Evolutionary conservation across 2,888 invertebrate genomes (phyloP), one percentile per base, ranked within the genome.

Genomic region (Diogma glabrata): DNA sequence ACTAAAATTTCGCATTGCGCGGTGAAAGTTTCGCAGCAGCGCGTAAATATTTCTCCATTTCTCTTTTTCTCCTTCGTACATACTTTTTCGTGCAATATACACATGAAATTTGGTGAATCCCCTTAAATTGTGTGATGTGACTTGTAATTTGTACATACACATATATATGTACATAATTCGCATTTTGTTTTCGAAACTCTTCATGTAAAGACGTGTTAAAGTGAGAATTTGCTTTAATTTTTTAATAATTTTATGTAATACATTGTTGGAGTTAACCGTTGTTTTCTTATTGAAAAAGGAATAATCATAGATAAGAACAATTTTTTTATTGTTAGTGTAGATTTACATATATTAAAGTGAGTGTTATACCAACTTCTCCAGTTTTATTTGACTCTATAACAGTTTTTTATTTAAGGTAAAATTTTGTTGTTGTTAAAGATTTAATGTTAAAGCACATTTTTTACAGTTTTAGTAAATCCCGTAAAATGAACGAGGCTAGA

Each of bases 401-500:
- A 43, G 43, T 43, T 43, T 43, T 43, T 19, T 19, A 38, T 7
- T 43, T 20, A 43, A 43, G 43, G 43, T 20, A 38, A 20, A 20
- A 43, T 43, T 20, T 43, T 43, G 4, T 43, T 43, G 19, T 43
- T 22, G 3, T 43, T 22, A 43, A 22, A 4, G 12, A 43, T 43
- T 43, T 43, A 43, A 43, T 43, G 12, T 43, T 43, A 43, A 20
- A 3, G 43, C 22, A 43, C 43, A 43, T 43, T 7, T 43, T 43
- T 43, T 5, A 43, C 43, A 43, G 43, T 20, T 43, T 43, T 43
- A 38, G 17, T 43, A 43, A 43, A 40, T 40, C 14, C 40, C 40
- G 40, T 40, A 40, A 40, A 40, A 40, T 40, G 40, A 40, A 40
- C 2, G 16, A 9, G 38, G 38, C 38, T 38, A 9, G 38, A 16